Base-by-base conservation (phyloP, 2,797 vertebrate genomes). In the Austrolebias charrua region DNA sequence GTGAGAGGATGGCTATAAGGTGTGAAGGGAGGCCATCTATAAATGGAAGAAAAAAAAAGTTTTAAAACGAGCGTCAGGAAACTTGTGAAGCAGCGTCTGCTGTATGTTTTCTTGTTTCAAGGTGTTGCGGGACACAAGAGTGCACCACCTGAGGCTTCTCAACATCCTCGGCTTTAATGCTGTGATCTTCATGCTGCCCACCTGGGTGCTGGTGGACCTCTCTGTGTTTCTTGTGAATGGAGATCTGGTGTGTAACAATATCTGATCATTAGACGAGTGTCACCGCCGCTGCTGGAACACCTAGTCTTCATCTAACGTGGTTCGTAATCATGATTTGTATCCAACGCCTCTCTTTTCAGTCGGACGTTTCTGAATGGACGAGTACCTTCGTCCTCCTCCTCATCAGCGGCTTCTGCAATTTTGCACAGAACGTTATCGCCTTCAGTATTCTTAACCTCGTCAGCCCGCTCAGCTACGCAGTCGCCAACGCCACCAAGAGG, bases 401-500 rank as follows among this genome's bases (percentile, higher is more conserved):
- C 29, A 90, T 99, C 90, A 99, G 97, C 1, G 98, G 98, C 8
- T 96, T 98, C 88, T 99, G 98, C 81, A 99, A 99, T 89, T 97
- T 99, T 31, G 96, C 98, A 49, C 98, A 99, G 90, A 99, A 99
- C 0, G 95, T 99, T 71, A 97, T 99, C 4, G 98, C 98, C 65
- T 99, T 99, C 90, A 99, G 97, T 29, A 94, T 99, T 24, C 92
- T 99, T 3, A 99, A 95, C 88, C 88, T 99, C n/a, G 94, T 99
- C 87, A 98, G 97, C 74, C 98, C 97, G 0, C 92, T 99, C n/a
- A 99, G 98, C 80, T 99, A 99, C 72, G 98, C 98, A 0, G 98
- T 99, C 0, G 98, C 98, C 72, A 99, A 98, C 0, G 98, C 97
- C 76, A 98, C 98, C 49, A 99, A 99, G 85, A 92, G 98, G 53